Base-by-base conservation (phyloP, 2,888 invertebrate species). In the Macrophya annulata region DNA sequence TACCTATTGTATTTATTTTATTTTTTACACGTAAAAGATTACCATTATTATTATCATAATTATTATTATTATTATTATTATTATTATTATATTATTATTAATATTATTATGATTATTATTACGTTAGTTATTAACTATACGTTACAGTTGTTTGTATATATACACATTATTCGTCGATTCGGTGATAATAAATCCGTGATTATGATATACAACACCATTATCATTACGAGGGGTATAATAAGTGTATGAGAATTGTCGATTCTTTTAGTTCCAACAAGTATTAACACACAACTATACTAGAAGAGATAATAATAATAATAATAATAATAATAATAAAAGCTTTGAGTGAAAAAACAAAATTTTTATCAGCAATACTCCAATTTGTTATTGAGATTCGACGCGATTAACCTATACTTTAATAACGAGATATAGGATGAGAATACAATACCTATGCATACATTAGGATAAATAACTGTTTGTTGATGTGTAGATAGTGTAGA, bases 401-500 rank as follows among this genome's bases (percentile, higher is more conserved):
- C 62, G 62, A 12, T 25, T 12, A 25, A 3, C 31, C 48, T 9
- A 55, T 55, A 51, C 31, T 55, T 1, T 31, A 31, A 31, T 71
- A n/a, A 5, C 31, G 77, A 77, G 77, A 55, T 15, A 74, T 31
- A 10, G 25, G 45, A n/a, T n/a, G 25, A 15, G 31, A 31, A 77
- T 25, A 77, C 40, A 81, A 55, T 25, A 43, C 40, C 21, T 62
- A 43, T 40, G 59, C 40, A 40, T 62, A 81, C 21, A 81, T 51
- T 62, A 81, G 62, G 21, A 59, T 81, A 79, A 51, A 51, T 90
- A 93, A 93, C 90, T 90, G 92, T 93, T 93, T 92, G 92, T 93
- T 92, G 92, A 92, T 93, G 93, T 93, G 93, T 93, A 93, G 93
- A 93, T 93, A 93, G 90, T 93, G 93, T 93, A 93, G 93, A 93